Base-by-base conservation (phyloP, 2,113 vertebrate species). In the Barnardius zonarius region DNA sequence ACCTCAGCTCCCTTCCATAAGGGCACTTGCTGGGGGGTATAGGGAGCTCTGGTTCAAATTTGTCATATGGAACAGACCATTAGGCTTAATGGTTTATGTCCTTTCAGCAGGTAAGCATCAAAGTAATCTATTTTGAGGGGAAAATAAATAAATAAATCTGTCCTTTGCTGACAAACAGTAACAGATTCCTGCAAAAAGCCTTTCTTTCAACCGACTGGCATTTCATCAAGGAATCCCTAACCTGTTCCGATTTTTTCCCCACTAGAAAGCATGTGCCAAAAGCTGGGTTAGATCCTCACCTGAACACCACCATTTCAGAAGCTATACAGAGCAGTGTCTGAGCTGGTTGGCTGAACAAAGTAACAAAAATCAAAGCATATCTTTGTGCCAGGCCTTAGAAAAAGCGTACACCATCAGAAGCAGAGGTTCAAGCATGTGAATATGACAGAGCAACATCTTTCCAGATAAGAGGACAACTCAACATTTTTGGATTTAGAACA, bases 161-260 rank as follows among this genome's bases (percentile, higher is more conserved):
- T 61, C 41, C 39, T 92, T 69, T 92, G 81, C 87, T 87, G 49
- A 90, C 57, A 91, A 91, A 94, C n/a, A 66, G 69, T 54, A 87
- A 94, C 28, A 39, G 25, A 90, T 80, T 80, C 75, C 75, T 88
- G 68, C 7, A 4, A 92, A 95, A 92, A 95, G 17, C 35, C 44
- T 84, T 93, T 43, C 37, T 93, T 83, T 76, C 82, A 79, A 77
- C 54, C 59, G 77, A 6, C 81, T 90, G 84, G 90, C 66, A 46
- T 62, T 69, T 91, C 64, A 94, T 89, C 81, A 94, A 96, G 93
- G 84, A 96, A 95, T 85, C 74, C 70, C 67, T 59, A 94, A 82
- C 49, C n/a, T 87, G 49, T 76, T 91, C 74, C 61, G 35, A 49
- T 72, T 72, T 92, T 86, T 94, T 94, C 90, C 61, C 90, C 66